Base-by-base conservation (phyloP, 2,888 invertebrate genomes). In the Nowickia ferox region DNA sequence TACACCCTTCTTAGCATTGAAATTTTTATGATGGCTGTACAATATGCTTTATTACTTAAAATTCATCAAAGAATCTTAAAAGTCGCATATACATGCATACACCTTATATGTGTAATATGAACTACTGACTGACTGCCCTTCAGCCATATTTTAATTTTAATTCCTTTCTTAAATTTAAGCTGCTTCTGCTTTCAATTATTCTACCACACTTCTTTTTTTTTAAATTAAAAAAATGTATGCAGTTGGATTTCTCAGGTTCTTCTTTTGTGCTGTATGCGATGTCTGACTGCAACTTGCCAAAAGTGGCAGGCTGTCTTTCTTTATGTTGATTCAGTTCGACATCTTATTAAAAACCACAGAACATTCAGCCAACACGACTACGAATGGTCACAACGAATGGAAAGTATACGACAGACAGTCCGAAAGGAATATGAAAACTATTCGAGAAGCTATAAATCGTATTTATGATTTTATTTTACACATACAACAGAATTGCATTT, bases 51-150 rank as follows among this genome's bases (percentile, higher is more conserved):
- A 75, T 75, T 75, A 30, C 44, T 76, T 74, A 66, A 66, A 76
- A 46, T 55, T 53, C 53, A 76, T 76, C 55, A 76, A 30, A 46
- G 46, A 44, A 76, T 55, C 44, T 55, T 76, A 46, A 66, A 76
- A 65, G 17, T 6, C 5, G 30, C 30, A 30, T 6, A 30, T 30
- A 30, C 42, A n/a, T 44, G 8, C 42, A 63, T n/a, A 19, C 22
- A 44, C 46, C 42, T 46, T 66, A 68, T 51, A 48, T 57, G 57
- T 53, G 68, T 66, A 78, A 79, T 76, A 71, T 84, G 79, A 84
- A 84, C 84, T 84, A 79, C 84, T 84, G 75, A 75, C 74, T 79
- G 79, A 75, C 69, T 79, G 78, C 75, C 79, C 78, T 84, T 79
- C 69, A 79, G 72, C 44, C 17, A 15, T 40, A 61, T 61, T 74